A percentile compares a stretch with the other conserved stretches of the same genome.
Evolutionary conservation across 37 sponge, comb jelly and placozoan species (phyloP).

Genomic region (Oscarella lobularis): DNA sequence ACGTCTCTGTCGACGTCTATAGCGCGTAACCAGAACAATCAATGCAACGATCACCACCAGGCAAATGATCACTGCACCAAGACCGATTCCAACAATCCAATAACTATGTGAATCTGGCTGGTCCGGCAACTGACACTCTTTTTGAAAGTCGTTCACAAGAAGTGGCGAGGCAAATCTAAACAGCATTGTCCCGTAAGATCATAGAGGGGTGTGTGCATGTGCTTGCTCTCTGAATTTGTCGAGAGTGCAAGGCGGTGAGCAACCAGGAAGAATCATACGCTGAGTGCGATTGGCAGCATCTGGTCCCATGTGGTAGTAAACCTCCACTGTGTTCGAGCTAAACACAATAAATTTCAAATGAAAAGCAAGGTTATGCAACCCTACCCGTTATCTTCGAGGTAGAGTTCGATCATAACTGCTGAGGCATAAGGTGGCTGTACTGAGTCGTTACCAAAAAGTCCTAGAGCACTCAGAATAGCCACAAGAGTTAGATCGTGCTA

Average conservation of each 20-base stretch:
- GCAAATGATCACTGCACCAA: background rate
- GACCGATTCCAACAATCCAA: background rate
- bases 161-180: too few species aligned
- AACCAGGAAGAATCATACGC: background rate
- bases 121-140: background rate
- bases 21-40: background rate
- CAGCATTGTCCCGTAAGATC: too few species aligned
- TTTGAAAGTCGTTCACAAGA: background rate
- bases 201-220: too few species aligned
- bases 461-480: background rate
- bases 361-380: background rate
- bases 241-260: background rate
- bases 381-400: background rate
- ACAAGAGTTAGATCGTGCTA: background rate
- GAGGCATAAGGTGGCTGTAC: conserved; percentile 6
- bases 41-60: background rate
- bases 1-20: background rate
- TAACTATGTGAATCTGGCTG: background rate
- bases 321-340: background rate
- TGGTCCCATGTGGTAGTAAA: background rate
- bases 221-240: too few species aligned
- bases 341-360: background rate
- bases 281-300: background rate
- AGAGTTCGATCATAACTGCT: background rate
- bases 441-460: background rate